These are phyloP conservation scores for Buphagus erythrorhynchus DNA, from an alignment of 2,797 vertebrate species.

Conservation along the genomic window DNA sequence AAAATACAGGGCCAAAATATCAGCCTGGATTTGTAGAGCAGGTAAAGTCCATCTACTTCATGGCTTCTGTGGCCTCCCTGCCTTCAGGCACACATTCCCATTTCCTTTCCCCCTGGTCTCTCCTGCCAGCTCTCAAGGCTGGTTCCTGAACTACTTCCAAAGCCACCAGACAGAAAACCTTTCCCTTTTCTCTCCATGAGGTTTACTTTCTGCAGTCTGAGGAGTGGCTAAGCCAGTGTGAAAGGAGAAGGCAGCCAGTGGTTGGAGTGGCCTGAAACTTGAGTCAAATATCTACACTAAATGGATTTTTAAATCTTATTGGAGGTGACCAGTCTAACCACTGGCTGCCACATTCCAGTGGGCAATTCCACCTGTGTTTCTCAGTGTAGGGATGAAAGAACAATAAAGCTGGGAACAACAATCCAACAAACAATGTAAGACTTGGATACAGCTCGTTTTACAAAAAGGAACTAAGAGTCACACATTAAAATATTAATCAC, in stretches of 20 bases:
- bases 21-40: neutral
- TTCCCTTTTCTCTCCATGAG: neutral
- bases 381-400: neutral
- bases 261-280: neutral
- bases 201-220: neutral
- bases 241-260: neutral
- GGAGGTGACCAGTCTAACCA: neutral
- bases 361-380: neutral
- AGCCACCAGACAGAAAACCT: neutral
- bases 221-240: neutral
- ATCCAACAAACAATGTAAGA: rapidly evolving
- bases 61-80: neutral
- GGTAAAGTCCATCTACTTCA: neutral
- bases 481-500: neutral
- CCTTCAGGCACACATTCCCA: neutral
- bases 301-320: neutral
- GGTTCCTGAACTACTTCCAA: neutral
- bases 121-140: neutral
- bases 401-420: neutral
- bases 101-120: neutral
- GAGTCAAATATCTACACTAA: neutral
- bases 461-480: neutral
- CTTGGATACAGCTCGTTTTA: neutral
- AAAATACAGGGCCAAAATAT: neutral
- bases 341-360: neutral